Base-by-base conservation (phyloP, 2,888 invertebrate genomes). In the Pteria penguin region DNA sequence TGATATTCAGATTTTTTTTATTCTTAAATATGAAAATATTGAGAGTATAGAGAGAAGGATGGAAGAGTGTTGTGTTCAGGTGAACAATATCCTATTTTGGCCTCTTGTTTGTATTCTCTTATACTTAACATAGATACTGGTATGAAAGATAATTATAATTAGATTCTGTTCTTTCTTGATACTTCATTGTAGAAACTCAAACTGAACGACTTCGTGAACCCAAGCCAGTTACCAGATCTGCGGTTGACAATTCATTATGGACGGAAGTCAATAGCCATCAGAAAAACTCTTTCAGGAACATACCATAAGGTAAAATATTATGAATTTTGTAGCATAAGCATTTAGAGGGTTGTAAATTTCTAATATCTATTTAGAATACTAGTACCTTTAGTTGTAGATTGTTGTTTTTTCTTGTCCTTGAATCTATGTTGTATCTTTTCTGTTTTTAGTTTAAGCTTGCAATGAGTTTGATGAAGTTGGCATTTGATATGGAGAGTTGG, bases 401-500 rank as follows among this genome's bases (percentile, higher is more conserved):
- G 18, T 11, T 45, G 8, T 45, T 11, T 45, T 45, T 45, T 45
- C 45, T 8, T 45, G 45, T 11, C 14, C 45, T 45, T n/a, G n/a
- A n/a, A n/a, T n/a, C n/a, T n/a, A n/a, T n/a, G n/a, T n/a, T n/a
- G n/a, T 55, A 26, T n/a, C 24, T 45, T 63, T 33, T 62, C 68
- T 63, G 4, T 22, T 81, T 79, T 22, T 82, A 91, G 91, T 89
- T 89, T 77, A 91, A 91, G 79, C 82, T 90, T 45, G 90, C 87
- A 18, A 88, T 91, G 88, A 89, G 89, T 72, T 82, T 91, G 67
- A 91, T 91, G 90, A 90, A 90, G 85, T 80, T 91, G 29, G 90
- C 91, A 18, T 91, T 91, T 82, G 90, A 90, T 80, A 88, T 91
- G 90, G 91, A 91, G 84, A 90, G 90, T 74, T 91, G 91, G 91